Conservation (phyloP, 2,888 invertebrate species). For the Spilosoma lubricipeda region DNA sequence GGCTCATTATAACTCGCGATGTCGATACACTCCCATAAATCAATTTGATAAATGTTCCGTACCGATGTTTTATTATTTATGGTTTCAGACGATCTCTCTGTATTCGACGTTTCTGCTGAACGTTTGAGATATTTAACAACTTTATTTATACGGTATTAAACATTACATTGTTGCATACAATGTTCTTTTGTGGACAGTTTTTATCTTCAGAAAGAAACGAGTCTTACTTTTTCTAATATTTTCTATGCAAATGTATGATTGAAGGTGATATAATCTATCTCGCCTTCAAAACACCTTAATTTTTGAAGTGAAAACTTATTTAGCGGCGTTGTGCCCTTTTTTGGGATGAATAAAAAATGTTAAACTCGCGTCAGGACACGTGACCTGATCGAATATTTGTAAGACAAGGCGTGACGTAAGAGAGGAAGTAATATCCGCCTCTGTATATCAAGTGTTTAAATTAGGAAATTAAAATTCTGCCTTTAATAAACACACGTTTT, state of each 20-base stretch:
- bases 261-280: no score
- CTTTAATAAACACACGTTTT: background rate
- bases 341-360: no score
- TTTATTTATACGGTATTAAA: constrained; percentile 4
- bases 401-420: no score
- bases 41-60: constrained; percentile 44
- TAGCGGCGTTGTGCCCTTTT: no score
- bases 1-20: constrained; percentile 30
- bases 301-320: no score
- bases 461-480: background rate
- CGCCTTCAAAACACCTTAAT: no score
- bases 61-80: constrained; percentile 37
- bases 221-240: background rate
- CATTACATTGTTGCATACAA: background rate
- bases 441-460: no score
- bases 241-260: no score
- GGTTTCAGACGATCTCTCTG: constrained; percentile 4
- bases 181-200: background rate
- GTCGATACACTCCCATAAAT: constrained; percentile 39
- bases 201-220: background rate
- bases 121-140: constrained; percentile 11
- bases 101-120: constrained; percentile 10
- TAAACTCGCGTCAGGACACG: no score
- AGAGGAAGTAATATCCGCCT: no score
- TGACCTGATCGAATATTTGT: no score